phyloP scores from a whole-genome alignment of 2,888 invertebrate species.

The Rhogogaster chlorosoma region DNA sequence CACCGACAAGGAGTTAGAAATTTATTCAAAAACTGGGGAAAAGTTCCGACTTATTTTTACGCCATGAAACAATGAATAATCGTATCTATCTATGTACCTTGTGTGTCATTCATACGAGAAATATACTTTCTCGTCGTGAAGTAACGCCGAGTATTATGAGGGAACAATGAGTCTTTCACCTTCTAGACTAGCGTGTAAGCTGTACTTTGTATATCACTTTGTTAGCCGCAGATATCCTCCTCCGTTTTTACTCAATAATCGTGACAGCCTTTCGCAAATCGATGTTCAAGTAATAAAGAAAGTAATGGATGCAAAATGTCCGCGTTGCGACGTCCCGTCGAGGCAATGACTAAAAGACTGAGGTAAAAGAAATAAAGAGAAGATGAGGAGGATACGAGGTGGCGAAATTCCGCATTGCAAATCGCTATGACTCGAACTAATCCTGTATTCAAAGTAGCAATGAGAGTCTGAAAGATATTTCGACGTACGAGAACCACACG shows the following conservation, averaged over 20 bases:
- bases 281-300: not conserved
- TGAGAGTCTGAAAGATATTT: constrained; percentile 3
- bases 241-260: not conserved
- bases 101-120: not conserved
- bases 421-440: constrained; percentile 6
- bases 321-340: not conserved
- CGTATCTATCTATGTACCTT: not conserved
- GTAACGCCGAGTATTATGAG: not conserved
- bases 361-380: not conserved
- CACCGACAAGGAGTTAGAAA: not conserved
- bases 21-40: not conserved
- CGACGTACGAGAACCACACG: not conserved
- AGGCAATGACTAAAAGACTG: not conserved
- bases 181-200: not conserved
- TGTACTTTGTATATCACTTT: not conserved
- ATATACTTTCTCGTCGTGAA: not conserved
- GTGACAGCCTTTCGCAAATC: not conserved
- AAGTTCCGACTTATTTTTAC: not conserved
- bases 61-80: not conserved
- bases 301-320: not conserved
- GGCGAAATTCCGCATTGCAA: not conserved
- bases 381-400: not conserved
- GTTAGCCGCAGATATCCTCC: not conserved
- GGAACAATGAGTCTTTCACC: not conserved
- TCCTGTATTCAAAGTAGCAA: constrained; percentile 4